Conservation (phyloP, 2,888 invertebrate genomes). For the Epinotia ramella region DNA sequence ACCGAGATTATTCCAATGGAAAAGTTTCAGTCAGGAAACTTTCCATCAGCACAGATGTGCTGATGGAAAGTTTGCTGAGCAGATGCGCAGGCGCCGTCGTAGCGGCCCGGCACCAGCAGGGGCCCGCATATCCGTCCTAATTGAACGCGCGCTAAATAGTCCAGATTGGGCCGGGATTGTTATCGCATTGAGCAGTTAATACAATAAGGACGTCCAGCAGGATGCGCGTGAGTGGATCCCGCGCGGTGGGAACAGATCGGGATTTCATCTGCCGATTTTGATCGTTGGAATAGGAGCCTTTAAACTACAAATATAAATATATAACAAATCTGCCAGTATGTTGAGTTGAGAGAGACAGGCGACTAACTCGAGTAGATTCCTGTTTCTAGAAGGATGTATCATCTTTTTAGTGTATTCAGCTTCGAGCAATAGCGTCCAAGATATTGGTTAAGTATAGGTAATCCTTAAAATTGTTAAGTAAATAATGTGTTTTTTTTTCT, state of each 20-base stretch:
- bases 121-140: conserved; percentile 85
- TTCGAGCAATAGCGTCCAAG: not conserved
- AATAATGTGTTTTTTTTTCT: too few relatives aligned
- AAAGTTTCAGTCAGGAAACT: too few relatives aligned
- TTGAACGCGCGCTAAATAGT: conserved; percentile 85
- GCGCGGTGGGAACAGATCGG: conserved; percentile 29
- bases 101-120: conserved; percentile 65
- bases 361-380: too few relatives aligned
- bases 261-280: conserved; percentile 24
- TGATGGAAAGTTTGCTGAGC: too few relatives aligned
- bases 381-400: not conserved
- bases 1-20: too few relatives aligned
- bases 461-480: not conserved
- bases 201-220: conserved; percentile 77
- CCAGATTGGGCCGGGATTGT: conserved; percentile 77
- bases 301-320: not conserved
- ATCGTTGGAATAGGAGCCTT: not conserved
- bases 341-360: not conserved
- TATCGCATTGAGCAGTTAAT: conserved; percentile 78
- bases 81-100: conserved; percentile 57
- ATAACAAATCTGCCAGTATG: not conserved
- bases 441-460: not conserved
- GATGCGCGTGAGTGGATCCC: conserved; percentile 52
- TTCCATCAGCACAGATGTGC: too few relatives aligned
- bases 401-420: not conserved